These are phyloP conservation scores for Rotaria sp. DNA, from an alignment of 2,888 invertebrate species.

Conservation along the genomic window DNA sequence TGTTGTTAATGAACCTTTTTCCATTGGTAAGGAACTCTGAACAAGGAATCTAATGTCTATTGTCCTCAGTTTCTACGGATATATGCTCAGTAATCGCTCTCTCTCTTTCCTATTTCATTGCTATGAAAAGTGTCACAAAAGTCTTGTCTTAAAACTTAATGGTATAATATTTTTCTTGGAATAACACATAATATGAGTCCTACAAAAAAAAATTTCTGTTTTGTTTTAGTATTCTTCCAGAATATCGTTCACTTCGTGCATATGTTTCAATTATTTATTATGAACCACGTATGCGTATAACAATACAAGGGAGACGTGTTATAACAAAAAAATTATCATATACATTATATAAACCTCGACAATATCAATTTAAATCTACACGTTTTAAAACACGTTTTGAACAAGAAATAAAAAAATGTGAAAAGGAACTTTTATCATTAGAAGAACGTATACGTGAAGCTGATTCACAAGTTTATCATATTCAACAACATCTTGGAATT, in stretches of 20 bases:
- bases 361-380: constrained; percentile 54
- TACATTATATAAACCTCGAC: constrained; percentile 53
- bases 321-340: constrained; percentile 52
- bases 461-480: not conserved
- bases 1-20: too few relatives aligned
- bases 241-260: constrained; percentile 55
- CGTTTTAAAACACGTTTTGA: constrained; percentile 56
- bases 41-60: too few relatives aligned
- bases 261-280: constrained; percentile 56
- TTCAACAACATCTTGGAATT: not conserved
- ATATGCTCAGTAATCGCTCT: too few relatives aligned
- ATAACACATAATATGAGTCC: too few relatives aligned
- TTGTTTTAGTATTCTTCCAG: constrained; percentile 47
- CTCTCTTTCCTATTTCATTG: too few relatives aligned
- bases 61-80: too few relatives aligned
- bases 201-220: not conserved
- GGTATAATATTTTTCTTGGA: too few relatives aligned
- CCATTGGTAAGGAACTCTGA: too few relatives aligned
- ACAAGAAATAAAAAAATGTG: constrained; percentile 50
- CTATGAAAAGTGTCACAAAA: too few relatives aligned
- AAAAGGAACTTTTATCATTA: constrained; percentile 46
- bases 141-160: too few relatives aligned
- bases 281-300: constrained; percentile 57
- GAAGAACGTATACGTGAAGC: constrained; percentile 31
- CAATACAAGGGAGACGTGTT: constrained; percentile 56